phyloP scores from a whole-genome alignment of 2,113 vertebrate species.

The Microtus oregoni region DNA sequence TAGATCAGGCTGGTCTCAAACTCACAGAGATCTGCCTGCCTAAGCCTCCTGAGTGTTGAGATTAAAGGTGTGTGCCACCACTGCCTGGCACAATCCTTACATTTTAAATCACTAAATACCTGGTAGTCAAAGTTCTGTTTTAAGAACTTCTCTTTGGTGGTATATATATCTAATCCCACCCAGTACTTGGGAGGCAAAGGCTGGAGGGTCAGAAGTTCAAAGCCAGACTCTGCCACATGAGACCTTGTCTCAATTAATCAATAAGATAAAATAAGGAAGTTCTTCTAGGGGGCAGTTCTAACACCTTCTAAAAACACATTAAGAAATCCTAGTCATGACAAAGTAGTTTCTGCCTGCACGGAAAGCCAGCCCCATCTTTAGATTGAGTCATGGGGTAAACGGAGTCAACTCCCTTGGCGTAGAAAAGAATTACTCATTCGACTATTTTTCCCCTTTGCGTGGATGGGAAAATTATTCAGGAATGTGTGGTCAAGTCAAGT shows the following conservation, averaged over 20 bases:
- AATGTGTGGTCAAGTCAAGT: not conserved
- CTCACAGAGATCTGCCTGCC: too few relatives aligned
- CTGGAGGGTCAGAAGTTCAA: not conserved
- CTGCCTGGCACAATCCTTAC: not conserved
- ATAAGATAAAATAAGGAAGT: not conserved
- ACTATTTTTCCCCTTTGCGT: not conserved
- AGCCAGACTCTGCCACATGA: not conserved
- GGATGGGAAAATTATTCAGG: conserved; percentile 24
- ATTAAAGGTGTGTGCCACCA: not conserved
- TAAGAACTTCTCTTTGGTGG: not conserved
- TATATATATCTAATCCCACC: not conserved
- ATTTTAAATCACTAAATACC: conserved; percentile 51
- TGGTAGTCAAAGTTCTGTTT: conserved; percentile 42
- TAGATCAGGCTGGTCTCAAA: too few relatives aligned
- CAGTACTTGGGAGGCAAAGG: not conserved
- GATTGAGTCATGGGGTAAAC: not conserved
- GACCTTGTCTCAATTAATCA: not conserved
- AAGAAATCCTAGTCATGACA: conserved; percentile 25
- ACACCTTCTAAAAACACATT: not conserved
- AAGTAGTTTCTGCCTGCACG: not conserved
- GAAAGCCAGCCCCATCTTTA: conserved; percentile 27
- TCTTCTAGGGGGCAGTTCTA: not conserved
- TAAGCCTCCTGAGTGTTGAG: not conserved
- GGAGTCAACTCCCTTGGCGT: not conserved
- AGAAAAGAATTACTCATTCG: not conserved